A percentile compares a stretch with the other conserved stretches of the same genome.
These are phyloP conservation scores for Sebastes matsubarae DNA, from an alignment of 2,797 vertebrate genomes.

Conservation along the genomic window DNA sequence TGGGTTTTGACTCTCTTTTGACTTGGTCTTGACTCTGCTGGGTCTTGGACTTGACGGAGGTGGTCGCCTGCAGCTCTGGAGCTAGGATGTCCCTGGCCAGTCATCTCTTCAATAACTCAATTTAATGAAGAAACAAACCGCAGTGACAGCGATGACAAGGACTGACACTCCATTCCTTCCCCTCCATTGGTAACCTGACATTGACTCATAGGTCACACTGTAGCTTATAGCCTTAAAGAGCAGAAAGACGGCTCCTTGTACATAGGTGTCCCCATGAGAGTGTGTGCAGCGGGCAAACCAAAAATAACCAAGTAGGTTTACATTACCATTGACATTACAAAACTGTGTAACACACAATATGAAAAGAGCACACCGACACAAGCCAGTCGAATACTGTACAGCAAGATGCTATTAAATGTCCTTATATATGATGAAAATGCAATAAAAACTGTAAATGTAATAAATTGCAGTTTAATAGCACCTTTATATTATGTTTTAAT, in stretches of 20 bases:
- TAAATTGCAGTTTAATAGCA: background rate
- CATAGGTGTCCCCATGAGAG: background rate
- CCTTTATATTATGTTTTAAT: background rate
- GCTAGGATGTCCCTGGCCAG: conserved; percentile 21
- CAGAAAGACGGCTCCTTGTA: background rate
- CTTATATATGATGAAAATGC: background rate
- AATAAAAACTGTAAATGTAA: background rate
- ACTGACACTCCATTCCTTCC: conserved; percentile 41
- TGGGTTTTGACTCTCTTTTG: background rate
- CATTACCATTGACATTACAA: background rate
- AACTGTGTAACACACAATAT: background rate
- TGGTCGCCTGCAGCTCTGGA: conserved; percentile 1
- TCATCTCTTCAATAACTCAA: conserved; percentile 50
- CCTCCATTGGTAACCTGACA: conserved; percentile 52
- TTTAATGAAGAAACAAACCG: conserved; percentile 66
- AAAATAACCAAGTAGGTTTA: background rate
- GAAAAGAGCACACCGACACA: background rate
- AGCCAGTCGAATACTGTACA: background rate
- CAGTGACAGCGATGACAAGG: conserved; percentile 49
- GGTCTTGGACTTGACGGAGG: background rate
- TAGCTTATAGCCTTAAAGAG: conserved; percentile 30
- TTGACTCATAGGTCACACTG: conserved; percentile 52
- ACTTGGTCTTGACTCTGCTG: background rate
- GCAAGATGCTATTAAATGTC: background rate
- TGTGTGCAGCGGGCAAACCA: background rate